These are phyloP conservation scores for Trissoscelio sp. DNA, from an alignment of 2,888 invertebrate species.

Conservation along the genomic window DNA sequence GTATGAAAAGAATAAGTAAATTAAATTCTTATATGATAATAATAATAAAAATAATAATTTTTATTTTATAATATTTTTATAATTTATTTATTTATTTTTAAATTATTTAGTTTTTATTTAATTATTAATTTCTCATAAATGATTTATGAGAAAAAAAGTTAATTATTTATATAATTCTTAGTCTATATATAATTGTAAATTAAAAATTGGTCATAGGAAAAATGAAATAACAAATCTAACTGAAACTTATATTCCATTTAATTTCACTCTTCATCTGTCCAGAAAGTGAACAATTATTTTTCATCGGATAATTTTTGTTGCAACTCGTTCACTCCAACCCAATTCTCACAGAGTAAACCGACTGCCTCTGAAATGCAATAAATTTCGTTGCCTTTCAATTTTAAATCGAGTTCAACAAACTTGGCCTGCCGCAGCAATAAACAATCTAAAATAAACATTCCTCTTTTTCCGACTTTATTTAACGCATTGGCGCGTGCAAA, in stretches of 20 bases:
- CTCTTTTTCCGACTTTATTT: slow-evolving; percentile 16
- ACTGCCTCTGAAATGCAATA: slow-evolving; percentile 7
- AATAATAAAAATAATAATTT: no score
- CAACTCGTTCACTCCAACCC: slow-evolving; percentile 7
- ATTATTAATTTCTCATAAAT: no score
- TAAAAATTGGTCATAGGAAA: no score
- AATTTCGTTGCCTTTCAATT: slow-evolving; percentile 32
- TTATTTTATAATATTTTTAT: no score
- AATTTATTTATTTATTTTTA: no score
- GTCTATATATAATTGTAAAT: no score
- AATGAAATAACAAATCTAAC: no score
- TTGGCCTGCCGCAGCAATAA: slow-evolving; percentile 4
- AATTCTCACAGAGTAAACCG: slow-evolving; percentile 11
- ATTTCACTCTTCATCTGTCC: background rate
- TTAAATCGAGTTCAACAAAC: slow-evolving; percentile 39
- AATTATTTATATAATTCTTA: no score
- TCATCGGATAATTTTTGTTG: background rate
- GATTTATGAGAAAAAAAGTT: no score
- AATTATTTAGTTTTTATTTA: no score
- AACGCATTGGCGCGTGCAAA: background rate
- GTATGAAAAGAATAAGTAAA: background rate
- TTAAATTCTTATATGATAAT: background rate
- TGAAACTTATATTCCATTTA: no score
- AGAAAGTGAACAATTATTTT: slow-evolving; percentile 4
- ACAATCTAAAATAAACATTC: slow-evolving; percentile 29